Evolutionary conservation across 2,113 vertebrate genomes (phyloP).

Genomic region (Tautogolabrus adspersus): DNA sequence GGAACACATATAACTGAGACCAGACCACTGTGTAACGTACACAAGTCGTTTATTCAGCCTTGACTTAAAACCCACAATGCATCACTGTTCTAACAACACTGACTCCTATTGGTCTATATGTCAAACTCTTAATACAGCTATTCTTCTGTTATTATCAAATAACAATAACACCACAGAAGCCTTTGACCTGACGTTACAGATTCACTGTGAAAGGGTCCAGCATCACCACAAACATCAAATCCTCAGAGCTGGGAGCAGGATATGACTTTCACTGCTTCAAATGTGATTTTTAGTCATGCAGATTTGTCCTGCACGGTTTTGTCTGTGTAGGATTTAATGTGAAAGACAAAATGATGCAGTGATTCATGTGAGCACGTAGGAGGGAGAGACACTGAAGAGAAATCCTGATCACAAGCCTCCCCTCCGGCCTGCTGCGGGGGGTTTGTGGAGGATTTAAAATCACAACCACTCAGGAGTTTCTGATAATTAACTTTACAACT

Average conservation of each 20-base stretch:
- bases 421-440: conserved; percentile 48
- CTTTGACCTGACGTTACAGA: conserved; percentile 47
- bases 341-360: conserved; percentile 34
- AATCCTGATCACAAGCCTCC: conserved; percentile 64
- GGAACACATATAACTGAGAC: no score
- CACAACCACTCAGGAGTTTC: conserved; percentile 55
- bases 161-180: no score
- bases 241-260: not conserved
- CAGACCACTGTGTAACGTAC: no score
- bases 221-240: conserved; percentile 2
- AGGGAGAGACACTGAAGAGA: conserved; percentile 53
- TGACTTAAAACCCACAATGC: no score
- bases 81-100: no score
- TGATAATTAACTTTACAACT: conserved; percentile 63
- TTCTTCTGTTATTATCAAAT: no score
- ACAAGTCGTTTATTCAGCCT: no score
- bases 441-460: conserved; percentile 57
- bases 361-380: conserved; percentile 51
- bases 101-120: no score
- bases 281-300: conserved; percentile 21
- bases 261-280: conserved; percentile 26
- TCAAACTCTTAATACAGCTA: no score
- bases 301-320: conserved; percentile 20
- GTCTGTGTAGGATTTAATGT: conserved; percentile 22
- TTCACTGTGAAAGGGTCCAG: conserved; percentile 4